Conservation (phyloP, 2,797 vertebrate species). For the Muscicapa comitata region DNA sequence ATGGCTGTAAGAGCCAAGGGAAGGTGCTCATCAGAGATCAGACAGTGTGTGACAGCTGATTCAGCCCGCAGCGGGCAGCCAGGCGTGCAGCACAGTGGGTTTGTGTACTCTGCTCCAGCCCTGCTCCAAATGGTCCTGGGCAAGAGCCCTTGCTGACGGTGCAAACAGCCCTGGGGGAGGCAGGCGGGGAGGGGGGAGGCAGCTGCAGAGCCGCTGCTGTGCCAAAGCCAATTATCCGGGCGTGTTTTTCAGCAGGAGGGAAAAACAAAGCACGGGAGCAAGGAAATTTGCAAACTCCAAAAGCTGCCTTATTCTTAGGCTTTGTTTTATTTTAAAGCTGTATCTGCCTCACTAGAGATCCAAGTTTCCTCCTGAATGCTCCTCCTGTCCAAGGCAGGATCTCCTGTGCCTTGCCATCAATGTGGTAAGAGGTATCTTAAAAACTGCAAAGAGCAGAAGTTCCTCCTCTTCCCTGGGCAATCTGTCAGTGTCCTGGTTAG, state of each 20-base stretch:
- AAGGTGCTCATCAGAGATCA: neutral
- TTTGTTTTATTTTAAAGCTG: neutral
- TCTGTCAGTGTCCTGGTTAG: neutral
- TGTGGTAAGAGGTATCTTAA: neutral
- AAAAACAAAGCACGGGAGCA: neutral
- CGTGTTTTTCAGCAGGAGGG: neutral
- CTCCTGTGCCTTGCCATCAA: neutral
- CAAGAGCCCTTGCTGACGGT: neutral
- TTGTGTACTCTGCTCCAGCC: conserved; percentile 6
- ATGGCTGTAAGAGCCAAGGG: neutral
- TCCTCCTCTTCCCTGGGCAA: neutral
- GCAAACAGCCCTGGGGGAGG: neutral
- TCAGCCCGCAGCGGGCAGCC: conserved; percentile 26
- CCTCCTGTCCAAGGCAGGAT: neutral
- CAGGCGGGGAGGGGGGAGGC: neutral
- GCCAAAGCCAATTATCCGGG: neutral
- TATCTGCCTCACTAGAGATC: neutral
- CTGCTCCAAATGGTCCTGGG: neutral
- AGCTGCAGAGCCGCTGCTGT: neutral
- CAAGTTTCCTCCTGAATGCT: neutral
- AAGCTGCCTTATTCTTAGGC: neutral
- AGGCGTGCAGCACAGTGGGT: neutral
- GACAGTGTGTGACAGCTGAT: conserved; percentile 45
- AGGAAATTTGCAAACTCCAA: neutral
- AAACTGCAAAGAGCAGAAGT: neutral